Percentiles rank a stretch among this genome's conserved stretches.
Evolutionary conservation across 2,888 invertebrate genomes (phyloP).

Genomic region (Elegia similella): DNA sequence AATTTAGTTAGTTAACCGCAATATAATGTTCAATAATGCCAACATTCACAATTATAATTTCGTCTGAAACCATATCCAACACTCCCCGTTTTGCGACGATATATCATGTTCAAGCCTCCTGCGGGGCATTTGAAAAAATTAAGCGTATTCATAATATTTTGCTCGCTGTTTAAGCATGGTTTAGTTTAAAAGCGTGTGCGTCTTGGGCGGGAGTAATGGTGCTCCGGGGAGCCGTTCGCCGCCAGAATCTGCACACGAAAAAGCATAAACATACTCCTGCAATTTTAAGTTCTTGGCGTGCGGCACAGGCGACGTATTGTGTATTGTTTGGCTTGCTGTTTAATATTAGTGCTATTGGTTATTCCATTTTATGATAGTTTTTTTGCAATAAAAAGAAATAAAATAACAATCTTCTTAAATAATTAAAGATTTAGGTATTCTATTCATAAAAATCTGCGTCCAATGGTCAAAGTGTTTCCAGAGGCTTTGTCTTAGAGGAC

Average conservation of each 20-base stretch:
- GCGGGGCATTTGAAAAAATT: slow-evolving; percentile 33
- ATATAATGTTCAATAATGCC: no score
- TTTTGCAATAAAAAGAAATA: no score
- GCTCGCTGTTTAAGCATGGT: slow-evolving; percentile 54
- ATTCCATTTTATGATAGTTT: no score
- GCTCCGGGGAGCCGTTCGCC: slow-evolving; percentile 47
- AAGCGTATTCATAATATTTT: slow-evolving; percentile 42
- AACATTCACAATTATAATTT: background rate
- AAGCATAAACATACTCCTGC: slow-evolving; percentile 50
- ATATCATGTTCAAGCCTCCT: slow-evolving; percentile 23
- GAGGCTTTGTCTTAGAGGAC: no score
- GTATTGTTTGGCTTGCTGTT: slow-evolving; percentile 1
- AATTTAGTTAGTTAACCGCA: no score
- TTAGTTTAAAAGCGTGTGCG: slow-evolving; percentile 64
- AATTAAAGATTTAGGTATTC: no score
- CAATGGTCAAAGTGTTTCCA: no score
- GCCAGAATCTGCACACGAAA: slow-evolving; percentile 36
- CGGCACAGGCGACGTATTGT: slow-evolving; percentile 20
- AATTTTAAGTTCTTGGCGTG: slow-evolving; percentile 62
- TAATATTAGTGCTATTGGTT: background rate
- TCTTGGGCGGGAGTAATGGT: slow-evolving; percentile 50
- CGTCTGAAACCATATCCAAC: background rate
- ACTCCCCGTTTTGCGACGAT: background rate
- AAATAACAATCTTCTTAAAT: no score
- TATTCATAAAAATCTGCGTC: no score